phyloP scores from a whole-genome alignment of 2,113 vertebrate species.

The Centropus bengalensis region DNA sequence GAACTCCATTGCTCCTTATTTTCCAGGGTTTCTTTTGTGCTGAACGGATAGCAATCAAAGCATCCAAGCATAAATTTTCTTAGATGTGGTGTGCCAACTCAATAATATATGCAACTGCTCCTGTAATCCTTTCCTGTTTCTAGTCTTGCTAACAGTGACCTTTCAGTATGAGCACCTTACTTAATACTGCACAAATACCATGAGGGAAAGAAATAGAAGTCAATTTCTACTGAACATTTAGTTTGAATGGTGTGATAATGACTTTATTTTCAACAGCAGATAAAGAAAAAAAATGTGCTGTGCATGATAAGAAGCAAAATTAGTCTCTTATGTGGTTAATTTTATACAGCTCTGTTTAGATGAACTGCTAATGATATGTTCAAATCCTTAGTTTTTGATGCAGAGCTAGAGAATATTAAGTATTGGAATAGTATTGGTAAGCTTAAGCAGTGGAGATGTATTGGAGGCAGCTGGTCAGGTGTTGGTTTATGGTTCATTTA shows the following conservation, averaged over 20 bases:
- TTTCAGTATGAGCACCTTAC: neutral
- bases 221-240: neutral
- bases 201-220: neutral
- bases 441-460: neutral
- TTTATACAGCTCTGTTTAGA: neutral
- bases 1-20: neutral
- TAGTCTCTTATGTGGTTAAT: neutral
- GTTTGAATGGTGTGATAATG: conserved; percentile 7
- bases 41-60: no score
- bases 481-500: neutral
- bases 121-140: neutral
- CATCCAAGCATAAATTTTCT: neutral
- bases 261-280: neutral
- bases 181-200: neutral
- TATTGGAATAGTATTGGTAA: neutral
- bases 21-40: neutral
- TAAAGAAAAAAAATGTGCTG: neutral
- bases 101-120: neutral
- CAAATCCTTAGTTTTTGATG: neutral
- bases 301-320: neutral
- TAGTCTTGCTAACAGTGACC: neutral
- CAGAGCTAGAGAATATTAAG: neutral
- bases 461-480: neutral
- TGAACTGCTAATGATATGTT: neutral
- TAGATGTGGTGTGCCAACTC: neutral